Evolutionary conservation across 2,888 invertebrate genomes (phyloP).

Genomic region (Agonum fuliginosum): DNA sequence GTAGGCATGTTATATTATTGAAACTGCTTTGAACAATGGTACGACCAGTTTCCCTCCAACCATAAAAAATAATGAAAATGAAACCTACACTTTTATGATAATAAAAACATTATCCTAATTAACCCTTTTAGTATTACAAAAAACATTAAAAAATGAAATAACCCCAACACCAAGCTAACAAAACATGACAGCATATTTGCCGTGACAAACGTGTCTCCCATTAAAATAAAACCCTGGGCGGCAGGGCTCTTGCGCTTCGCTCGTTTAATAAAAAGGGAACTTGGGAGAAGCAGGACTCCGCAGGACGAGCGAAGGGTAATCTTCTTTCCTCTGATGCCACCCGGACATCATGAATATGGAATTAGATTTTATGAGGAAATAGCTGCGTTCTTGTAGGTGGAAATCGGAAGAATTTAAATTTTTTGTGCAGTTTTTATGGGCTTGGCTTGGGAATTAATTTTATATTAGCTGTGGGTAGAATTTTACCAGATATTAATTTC

Average conservation of each 20-base stretch:
- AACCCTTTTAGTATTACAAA: no score
- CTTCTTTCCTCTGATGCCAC: neutral
- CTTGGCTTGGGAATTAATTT: conserved; percentile 19
- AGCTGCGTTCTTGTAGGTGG: conserved; percentile 3
- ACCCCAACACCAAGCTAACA: neutral
- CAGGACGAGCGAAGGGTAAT: no score
- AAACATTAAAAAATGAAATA: conserved; percentile 23
- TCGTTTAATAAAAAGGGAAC: conserved; percentile 21
- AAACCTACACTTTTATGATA: no score
- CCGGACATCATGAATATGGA: conserved; percentile 53
- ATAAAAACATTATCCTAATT: no score
- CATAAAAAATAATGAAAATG: no score
- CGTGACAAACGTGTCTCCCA: conserved; percentile 18
- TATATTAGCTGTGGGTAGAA: neutral
- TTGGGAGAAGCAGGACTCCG: neutral
- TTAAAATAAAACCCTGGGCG: neutral
- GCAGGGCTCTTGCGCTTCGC: neutral
- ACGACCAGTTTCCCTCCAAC: no score
- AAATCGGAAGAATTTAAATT: conserved; percentile 36
- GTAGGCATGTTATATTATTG: no score
- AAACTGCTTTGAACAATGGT: no score
- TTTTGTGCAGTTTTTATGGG: neutral
- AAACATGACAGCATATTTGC: conserved; percentile 8
- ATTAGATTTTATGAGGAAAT: conserved; percentile 54
- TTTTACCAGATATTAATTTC: no score